Base-by-base conservation (phyloP, 2,113 vertebrate species). In the Dicaeum eximium region DNA sequence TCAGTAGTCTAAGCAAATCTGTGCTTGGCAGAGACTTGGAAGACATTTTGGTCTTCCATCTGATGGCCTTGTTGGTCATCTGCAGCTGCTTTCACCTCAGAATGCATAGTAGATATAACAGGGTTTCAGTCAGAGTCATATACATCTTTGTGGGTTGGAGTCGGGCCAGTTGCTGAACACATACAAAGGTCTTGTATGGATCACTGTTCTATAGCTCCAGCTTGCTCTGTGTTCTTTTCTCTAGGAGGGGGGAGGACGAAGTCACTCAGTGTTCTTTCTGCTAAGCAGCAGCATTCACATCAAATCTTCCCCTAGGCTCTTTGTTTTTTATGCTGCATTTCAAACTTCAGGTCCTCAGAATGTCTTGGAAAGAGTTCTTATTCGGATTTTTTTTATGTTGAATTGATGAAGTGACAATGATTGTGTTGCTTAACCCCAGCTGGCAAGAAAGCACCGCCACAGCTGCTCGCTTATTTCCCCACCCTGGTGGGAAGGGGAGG, bases 391-490 rank as follows among this genome's bases (percentile, higher is more conserved):
- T 69, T 37, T 23, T 23, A 13, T 50, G 30, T 31, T 40, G 28
- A 61, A n/a, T 35, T 87, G 35, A 7, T 75, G 22, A 75, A 60
- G 28, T 48, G 54, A 75, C 62, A 35, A 10, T 25, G 28, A 18
- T 19, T 50, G 17, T 57, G 33, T 51, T 0, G 0, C 45, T 74
- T 38, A 45, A 67, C 13, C 24, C 53, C 16, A 20, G 22, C 22
- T 73, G 31, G 51, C 22, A 65, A n/a, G 27, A 50, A 20, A 33
- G 12, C 31, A 23, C 17, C 31, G 22, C 30, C 20, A 19, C 37
- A 18, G 45, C 24, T 0, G 1, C 25, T 64, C 0, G 0, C 40
- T 48, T 33, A 21, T 11, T n/a, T 54, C 17, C 51, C 42, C 25
- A 27, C 8, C 22, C 15, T 8, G 18, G 18, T 47, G 62, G 47